phyloP scores from a whole-genome alignment of 2,113 vertebrate genomes.

The Pitta sordida region DNA sequence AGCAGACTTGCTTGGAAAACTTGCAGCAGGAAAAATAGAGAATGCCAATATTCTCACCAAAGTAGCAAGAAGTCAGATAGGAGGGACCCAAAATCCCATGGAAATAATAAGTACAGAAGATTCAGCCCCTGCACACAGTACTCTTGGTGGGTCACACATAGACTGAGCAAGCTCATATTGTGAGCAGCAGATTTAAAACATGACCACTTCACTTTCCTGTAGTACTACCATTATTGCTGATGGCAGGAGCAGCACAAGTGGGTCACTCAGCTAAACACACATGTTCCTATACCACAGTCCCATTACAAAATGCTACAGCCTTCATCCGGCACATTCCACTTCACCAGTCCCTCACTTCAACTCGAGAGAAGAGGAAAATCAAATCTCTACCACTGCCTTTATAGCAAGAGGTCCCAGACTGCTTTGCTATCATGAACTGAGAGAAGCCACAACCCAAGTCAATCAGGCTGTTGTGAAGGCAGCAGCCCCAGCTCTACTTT shows the following conservation, averaged over 20 bases:
- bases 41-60: not conserved
- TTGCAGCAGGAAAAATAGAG: not conserved
- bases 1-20: not conserved
- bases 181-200: not conserved
- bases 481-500: not conserved
- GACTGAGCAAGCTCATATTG: not conserved
- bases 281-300: fast-evolving
- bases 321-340: not conserved
- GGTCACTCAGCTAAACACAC: not conserved
- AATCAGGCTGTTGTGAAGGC: not conserved
- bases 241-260: not conserved
- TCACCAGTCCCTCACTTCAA: not conserved
- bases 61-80: not conserved
- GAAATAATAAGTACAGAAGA: not conserved
- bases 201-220: not conserved
- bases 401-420: too few species aligned
- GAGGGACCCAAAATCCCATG: not conserved
- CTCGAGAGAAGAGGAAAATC: not conserved
- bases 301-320: not conserved
- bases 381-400: not conserved
- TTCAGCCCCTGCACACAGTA: not conserved
- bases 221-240: not conserved
- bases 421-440: not conserved
- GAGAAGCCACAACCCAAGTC: not conserved
- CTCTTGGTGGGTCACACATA: fast-evolving